Conservation (phyloP, 2,113 vertebrate species). For the Pelodiscus sinensis region DNA sequence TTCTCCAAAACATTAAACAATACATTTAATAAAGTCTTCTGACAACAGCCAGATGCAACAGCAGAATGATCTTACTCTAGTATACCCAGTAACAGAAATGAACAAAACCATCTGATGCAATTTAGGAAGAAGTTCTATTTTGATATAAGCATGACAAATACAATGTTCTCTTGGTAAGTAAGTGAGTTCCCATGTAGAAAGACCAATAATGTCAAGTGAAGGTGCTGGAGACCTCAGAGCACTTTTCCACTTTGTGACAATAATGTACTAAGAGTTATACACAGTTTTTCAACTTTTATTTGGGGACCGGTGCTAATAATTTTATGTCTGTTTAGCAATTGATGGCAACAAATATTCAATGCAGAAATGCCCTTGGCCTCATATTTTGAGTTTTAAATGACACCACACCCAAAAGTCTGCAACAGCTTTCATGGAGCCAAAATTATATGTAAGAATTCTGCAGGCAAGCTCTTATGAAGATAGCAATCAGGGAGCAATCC, state of each 20-base stretch:
- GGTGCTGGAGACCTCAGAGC: background rate
- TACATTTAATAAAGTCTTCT: background rate
- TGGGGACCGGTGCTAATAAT: background rate
- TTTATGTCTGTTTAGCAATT: background rate
- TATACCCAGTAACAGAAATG: background rate
- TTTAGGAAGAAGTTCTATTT: background rate
- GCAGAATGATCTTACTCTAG: background rate
- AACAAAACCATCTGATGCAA: background rate
- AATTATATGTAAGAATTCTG: background rate
- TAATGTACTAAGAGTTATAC: background rate
- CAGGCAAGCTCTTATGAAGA: background rate
- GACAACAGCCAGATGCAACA: background rate
- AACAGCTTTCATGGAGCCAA: background rate
- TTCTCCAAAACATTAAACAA: background rate
- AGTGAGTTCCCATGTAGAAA: background rate
- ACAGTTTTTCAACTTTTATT: background rate
- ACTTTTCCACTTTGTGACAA: background rate
- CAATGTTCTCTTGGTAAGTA: background rate
- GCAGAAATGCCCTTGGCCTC: background rate
- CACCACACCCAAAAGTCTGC: background rate
- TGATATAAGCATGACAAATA: accelerated
- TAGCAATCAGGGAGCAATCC: background rate
- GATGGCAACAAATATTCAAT: background rate
- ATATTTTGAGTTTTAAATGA: background rate
- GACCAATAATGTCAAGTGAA: background rate